These are phyloP conservation scores for Carabus problematicus DNA, from an alignment of 2,888 invertebrate genomes.

Conservation along the genomic window DNA sequence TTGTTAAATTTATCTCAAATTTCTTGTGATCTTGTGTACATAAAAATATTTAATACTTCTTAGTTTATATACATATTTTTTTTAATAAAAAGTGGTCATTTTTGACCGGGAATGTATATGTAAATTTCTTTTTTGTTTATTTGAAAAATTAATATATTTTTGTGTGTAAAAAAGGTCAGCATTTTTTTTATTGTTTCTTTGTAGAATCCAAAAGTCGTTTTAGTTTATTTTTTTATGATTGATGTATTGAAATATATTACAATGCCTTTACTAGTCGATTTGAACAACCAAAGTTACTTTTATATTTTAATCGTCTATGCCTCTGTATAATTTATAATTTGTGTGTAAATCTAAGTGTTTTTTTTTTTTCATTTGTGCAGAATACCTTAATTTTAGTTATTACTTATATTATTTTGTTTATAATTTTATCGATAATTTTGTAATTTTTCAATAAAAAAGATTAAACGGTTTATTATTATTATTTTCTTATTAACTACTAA, in stretches of 20 bases:
- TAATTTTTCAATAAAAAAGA: constrained; percentile 44
- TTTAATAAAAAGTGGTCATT: constrained; percentile 21
- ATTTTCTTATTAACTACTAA: constrained; percentile 44
- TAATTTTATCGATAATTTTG: constrained; percentile 45
- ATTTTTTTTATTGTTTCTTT: constrained; percentile 28
- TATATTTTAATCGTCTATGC: constrained; percentile 31
- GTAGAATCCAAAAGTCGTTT: constrained; percentile 31
- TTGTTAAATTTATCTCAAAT: constrained; percentile 22
- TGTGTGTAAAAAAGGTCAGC: constrained; percentile 14
- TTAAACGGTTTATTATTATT: constrained; percentile 44
- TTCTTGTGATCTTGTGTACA: constrained; percentile 40
- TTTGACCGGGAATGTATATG: constrained; percentile 7
- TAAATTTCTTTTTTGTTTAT: constrained; percentile 13
- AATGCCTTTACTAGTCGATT: constrained; percentile 57
- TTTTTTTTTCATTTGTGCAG: constrained; percentile 40
- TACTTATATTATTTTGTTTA: constrained; percentile 46
- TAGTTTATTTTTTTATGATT: constrained; percentile 32
- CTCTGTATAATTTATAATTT: constrained; percentile 42
- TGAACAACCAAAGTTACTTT: constrained; percentile 58
- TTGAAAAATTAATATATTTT: constrained; percentile 36
- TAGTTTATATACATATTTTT: constrained; percentile 24
- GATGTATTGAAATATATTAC: constrained; percentile 33
- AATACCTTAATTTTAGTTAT: constrained; percentile 38
- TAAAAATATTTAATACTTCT: constrained; percentile 29
- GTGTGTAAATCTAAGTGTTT: constrained; percentile 22